Percentiles rank a stretch among this genome's conserved stretches.
Evolutionary conservation across 2,797 vertebrate genomes (phyloP).

Genomic region (Zalophus californianus): DNA sequence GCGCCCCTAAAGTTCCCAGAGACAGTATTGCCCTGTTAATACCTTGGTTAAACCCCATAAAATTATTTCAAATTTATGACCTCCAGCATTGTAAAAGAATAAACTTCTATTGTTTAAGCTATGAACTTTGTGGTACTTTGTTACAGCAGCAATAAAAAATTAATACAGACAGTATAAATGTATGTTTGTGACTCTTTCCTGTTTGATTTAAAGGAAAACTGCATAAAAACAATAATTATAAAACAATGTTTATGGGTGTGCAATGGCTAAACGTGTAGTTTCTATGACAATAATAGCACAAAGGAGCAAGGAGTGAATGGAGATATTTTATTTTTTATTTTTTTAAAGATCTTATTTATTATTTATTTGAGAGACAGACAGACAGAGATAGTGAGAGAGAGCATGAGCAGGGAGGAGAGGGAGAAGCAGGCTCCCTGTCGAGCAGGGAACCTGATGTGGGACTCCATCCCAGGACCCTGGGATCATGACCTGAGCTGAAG

Average conservation of each 20-base stretch:
- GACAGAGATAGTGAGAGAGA: too few species aligned
- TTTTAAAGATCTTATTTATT: too few species aligned
- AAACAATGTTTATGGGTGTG: not conserved
- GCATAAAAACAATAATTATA: not conserved
- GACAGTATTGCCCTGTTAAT: not conserved
- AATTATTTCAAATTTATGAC: not conserved
- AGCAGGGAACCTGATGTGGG: too few species aligned
- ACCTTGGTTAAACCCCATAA: not conserved
- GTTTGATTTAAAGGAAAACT: not conserved
- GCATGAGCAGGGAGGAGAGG: too few species aligned
- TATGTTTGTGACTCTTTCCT: not conserved
- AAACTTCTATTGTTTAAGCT: not conserved
- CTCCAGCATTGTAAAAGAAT: not conserved
- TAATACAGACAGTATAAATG: not conserved
- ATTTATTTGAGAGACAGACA: too few species aligned
- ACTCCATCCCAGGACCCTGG: too few species aligned
- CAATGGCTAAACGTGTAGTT: not conserved
- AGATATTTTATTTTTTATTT: not conserved
- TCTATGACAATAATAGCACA: not conserved
- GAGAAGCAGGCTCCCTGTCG: too few species aligned
- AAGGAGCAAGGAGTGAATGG: not conserved
- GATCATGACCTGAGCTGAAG: too few species aligned
- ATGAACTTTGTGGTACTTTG: not conserved
- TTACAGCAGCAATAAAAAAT: not conserved
- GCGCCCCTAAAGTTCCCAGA: not conserved